phyloP scores from a whole-genome alignment of 2,113 vertebrate genomes.

The Reinhardtius hippoglossoides region DNA sequence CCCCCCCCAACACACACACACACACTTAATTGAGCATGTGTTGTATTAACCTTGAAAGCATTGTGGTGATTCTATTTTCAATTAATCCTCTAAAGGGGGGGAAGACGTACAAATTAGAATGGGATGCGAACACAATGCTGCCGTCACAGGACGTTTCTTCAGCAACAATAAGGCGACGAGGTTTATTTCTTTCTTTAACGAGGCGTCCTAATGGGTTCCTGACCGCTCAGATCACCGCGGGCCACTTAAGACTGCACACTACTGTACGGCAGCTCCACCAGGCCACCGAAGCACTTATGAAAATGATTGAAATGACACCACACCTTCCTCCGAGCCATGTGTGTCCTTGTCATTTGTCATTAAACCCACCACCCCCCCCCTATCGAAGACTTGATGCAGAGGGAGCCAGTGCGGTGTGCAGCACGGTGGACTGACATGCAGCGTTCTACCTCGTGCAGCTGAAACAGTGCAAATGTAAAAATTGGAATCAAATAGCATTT shows the following conservation, averaged over 20 bases:
- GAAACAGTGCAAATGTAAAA: constrained; percentile 17
- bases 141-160: constrained; percentile 45
- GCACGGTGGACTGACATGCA: neutral
- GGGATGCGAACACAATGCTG: constrained; percentile 51
- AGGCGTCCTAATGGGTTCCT: constrained; percentile 39
- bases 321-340: constrained; percentile 52
- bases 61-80: constrained; percentile 66
- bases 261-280: constrained; percentile 30
- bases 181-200: neutral
- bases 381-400: neutral
- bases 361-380: constrained; percentile 23
- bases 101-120: constrained; percentile 58
- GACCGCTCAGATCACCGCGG: constrained; percentile 52
- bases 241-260: constrained; percentile 21
- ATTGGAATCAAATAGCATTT: constrained; percentile 64
- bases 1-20: neutral
- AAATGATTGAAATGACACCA: constrained; percentile 43
- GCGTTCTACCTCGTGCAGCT: constrained; percentile 8
- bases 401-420: neutral
- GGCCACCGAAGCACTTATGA: constrained; percentile 40
- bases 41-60: constrained; percentile 73
- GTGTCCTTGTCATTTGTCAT: constrained; percentile 62
- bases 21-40: constrained; percentile 69
- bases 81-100: constrained; percentile 66
- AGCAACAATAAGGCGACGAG: constrained; percentile 35